Conservation (phyloP, 2,113 vertebrate genomes). For the Cephalophus harveyi region DNA sequence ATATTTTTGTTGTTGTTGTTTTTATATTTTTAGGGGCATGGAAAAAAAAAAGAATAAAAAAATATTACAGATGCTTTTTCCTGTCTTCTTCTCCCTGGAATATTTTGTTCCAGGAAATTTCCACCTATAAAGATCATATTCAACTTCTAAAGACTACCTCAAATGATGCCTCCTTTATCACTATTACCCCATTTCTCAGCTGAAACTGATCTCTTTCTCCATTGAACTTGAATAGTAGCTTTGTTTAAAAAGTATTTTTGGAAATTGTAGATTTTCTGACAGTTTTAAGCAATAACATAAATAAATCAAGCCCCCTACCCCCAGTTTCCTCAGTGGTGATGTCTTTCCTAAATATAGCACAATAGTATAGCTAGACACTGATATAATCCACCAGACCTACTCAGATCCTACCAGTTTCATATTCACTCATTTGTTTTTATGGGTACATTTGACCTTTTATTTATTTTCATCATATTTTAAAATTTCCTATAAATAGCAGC, state of each 20-base stretch:
- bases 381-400: not conserved
- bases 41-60: not conserved
- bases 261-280: not conserved
- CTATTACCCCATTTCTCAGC: not conserved
- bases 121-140: not conserved
- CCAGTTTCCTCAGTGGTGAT: not conserved
- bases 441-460: not conserved
- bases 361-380: not conserved
- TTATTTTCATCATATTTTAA: not conserved
- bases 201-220: not conserved
- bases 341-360: not conserved
- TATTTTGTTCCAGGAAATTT: not conserved
- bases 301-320: not conserved
- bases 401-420: not conserved
- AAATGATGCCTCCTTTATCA: not conserved
- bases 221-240: not conserved
- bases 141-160: not conserved
- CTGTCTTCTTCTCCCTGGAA: not conserved
- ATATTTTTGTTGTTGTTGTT: not conserved
- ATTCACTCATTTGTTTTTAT: not conserved
- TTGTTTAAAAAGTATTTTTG: not conserved
- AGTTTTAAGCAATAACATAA: not conserved
- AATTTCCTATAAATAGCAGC: not conserved
- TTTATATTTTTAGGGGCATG: constrained; percentile 33
- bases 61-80: not conserved